phyloP scores from a whole-genome alignment of 2,888 invertebrate species.

The Trichogramma evanescens region DNA sequence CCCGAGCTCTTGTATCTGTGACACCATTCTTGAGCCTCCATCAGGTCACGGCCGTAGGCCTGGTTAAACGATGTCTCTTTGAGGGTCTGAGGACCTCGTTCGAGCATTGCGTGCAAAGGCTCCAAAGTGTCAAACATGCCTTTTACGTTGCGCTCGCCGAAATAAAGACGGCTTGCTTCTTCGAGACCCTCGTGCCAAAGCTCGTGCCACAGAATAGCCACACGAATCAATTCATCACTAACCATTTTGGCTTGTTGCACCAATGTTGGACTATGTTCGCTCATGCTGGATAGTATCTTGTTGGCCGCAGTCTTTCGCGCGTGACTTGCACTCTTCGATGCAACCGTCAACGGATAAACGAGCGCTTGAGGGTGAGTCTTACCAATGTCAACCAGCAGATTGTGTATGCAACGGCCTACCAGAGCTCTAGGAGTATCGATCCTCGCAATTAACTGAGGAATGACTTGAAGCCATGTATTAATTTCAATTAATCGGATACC shows the following conservation, averaged over 20 bases:
- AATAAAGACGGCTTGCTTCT: constrained; percentile 88
- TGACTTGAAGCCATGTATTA: constrained; percentile 98
- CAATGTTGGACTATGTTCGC: constrained; percentile 83
- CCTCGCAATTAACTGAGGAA: constrained; percentile 95
- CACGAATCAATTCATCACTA: constrained; percentile 91
- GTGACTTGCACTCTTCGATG: constrained; percentile 85
- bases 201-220: constrained; percentile 99
- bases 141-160: constrained; percentile 90
- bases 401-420: constrained; percentile 86
- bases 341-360: constrained; percentile 95
- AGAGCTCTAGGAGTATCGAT: constrained; percentile 88
- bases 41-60: constrained; percentile 90
- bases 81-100: constrained; percentile 87
- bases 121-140: constrained; percentile 96
- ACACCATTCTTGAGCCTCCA: constrained; percentile 94
- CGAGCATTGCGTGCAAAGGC: constrained; percentile 89
- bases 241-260: constrained; percentile 96
- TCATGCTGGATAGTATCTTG: constrained; percentile 90
- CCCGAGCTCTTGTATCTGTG: constrained; percentile 78
- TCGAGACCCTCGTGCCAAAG: constrained; percentile 98
- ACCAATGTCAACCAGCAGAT: constrained; percentile 91
- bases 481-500: constrained; percentile 91
- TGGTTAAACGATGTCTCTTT: constrained; percentile 97
- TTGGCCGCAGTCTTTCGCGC: constrained; percentile 85
- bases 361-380: constrained; percentile 96